These are phyloP conservation scores for Macquaria ambigua DNA, from an alignment of 2,113 vertebrate species.

Conservation along the genomic window DNA sequence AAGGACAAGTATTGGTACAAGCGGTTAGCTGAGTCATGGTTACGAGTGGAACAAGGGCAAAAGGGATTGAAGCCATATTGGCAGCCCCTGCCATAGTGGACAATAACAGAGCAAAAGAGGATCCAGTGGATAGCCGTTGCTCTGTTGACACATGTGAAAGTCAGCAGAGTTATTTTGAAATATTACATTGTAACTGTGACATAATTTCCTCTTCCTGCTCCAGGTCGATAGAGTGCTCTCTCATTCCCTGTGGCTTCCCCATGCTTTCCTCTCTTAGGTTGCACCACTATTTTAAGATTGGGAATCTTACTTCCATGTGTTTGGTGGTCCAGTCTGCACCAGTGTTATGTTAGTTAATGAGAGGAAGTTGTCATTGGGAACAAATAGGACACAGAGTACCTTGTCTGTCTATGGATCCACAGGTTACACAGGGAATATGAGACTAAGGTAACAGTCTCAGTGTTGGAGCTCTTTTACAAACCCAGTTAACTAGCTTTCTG, in stretches of 20 bases:
- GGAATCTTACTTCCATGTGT: constrained; percentile 61
- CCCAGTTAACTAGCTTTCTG: constrained; percentile 18
- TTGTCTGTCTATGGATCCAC: constrained; percentile 27
- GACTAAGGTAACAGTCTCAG: not conserved
- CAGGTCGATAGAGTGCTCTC: constrained; percentile 57
- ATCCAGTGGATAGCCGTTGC: constrained; percentile 38
- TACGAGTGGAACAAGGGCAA: constrained; percentile 35
- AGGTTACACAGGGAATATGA: constrained; percentile 51
- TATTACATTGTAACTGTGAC: constrained; percentile 72
- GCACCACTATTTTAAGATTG: constrained; percentile 75
- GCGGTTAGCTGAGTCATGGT: constrained; percentile 32
- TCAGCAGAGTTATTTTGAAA: constrained; percentile 79
- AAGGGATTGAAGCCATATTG: constrained; percentile 54
- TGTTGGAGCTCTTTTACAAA: not conserved
- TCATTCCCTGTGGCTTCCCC: constrained; percentile 57
- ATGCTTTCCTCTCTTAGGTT: constrained; percentile 61
- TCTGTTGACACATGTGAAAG: constrained; percentile 61
- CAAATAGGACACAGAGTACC: constrained; percentile 17
- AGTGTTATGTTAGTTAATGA: constrained; percentile 52
- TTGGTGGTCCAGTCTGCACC: constrained; percentile 47
- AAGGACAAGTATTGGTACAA: constrained; percentile 24
- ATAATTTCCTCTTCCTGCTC: constrained; percentile 80
- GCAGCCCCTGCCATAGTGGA: constrained; percentile 12
- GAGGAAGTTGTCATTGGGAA: constrained; percentile 50
- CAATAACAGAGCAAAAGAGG: constrained; percentile 36